Percentiles rank a stretch among this genome's conserved stretches.
Conservation (phyloP, 1,140 invertebrate genomes). For the Grapholita molesta region DNA sequence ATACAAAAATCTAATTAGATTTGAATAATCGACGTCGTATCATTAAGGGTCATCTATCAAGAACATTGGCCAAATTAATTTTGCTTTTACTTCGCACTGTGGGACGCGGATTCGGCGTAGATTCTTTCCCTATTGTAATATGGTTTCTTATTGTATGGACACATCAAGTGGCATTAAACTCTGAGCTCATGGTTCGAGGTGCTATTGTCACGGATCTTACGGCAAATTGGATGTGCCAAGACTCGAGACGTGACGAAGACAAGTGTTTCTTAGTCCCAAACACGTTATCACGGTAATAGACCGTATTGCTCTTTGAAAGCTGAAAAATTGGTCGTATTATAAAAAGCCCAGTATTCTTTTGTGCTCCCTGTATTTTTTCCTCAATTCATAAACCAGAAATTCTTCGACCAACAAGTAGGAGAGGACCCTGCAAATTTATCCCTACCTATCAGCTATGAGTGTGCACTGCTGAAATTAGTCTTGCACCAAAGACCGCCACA, state of each 20-base stretch:
- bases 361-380: too few relatives aligned
- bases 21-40: not conserved
- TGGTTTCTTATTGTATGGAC: not conserved
- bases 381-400: too few relatives aligned
- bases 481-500: too few relatives aligned
- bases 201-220: conserved; percentile 14
- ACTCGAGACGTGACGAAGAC: conserved; percentile 6
- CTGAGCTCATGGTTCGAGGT: conserved; percentile 12
- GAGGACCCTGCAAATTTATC: too few relatives aligned
- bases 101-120: not conserved
- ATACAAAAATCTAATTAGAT: not conserved
- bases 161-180: not conserved
- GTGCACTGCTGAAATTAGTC: too few relatives aligned
- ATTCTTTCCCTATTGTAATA: not conserved
- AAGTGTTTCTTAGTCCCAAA: conserved; percentile 7
- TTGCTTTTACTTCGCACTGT: not conserved
- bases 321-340: not conserved
- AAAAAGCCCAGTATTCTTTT: not conserved
- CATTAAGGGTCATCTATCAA: conserved; percentile 5
- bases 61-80: conserved; percentile 7
- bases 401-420: too few relatives aligned
- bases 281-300: not conserved
- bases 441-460: too few relatives aligned
- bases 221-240: conserved; percentile 15
- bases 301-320: not conserved